Conservation (phyloP, 2,888 invertebrate species). For the Caenorhabditis zanzibari region DNA sequence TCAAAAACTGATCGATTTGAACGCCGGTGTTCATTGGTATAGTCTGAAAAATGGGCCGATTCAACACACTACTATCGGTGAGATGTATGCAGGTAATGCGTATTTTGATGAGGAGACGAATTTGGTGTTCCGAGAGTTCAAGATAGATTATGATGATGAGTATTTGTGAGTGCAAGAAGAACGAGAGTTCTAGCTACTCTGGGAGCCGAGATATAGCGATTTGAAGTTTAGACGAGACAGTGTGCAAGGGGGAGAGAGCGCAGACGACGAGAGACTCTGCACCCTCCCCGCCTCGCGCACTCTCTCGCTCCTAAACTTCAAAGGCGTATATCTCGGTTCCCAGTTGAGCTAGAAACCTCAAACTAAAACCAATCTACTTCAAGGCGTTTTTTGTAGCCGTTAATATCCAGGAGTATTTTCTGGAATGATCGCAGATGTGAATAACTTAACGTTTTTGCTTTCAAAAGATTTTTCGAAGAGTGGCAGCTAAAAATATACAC, state of each 20-base stretch:
- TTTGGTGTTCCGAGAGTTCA: slow-evolving; percentile 51
- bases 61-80: slow-evolving; percentile 36
- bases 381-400: too few species aligned
- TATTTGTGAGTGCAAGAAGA: slow-evolving; percentile 48
- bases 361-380: too few species aligned
- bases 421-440: too few species aligned
- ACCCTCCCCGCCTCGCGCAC: neutral
- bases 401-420: too few species aligned
- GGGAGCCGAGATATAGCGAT: neutral
- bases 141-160: slow-evolving; percentile 62
- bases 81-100: slow-evolving; percentile 32
- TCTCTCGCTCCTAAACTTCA: neutral
- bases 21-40: slow-evolving; percentile 70
- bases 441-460: too few species aligned
- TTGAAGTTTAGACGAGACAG: neutral
- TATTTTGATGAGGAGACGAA: slow-evolving; percentile 64
- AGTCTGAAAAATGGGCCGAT: slow-evolving; percentile 49
- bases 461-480: too few species aligned
- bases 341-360: neutral
- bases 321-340: neutral
- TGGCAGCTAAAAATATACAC: too few species aligned
- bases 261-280: neutral
- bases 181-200: neutral
- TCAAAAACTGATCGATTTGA: slow-evolving; percentile 58
- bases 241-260: neutral